phyloP scores from a whole-genome alignment of 2,888 invertebrate species.

The Odontocolon sp. region DNA sequence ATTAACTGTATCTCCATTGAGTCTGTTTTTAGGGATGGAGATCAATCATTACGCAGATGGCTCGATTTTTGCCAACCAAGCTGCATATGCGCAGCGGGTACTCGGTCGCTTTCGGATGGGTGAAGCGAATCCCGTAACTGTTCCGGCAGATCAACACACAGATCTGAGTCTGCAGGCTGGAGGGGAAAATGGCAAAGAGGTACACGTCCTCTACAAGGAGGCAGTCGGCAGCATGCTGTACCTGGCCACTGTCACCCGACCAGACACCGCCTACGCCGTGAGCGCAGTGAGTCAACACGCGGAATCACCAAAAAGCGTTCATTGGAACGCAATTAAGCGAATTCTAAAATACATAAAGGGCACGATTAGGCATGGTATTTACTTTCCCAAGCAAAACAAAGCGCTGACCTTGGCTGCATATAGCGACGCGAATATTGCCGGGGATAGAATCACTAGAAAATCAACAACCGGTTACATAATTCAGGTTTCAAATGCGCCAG shows the following conservation, averaged over 20 bases:
- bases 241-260: constrained; percentile 8
- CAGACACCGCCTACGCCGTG: constrained; percentile 56
- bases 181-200: not conserved
- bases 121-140: constrained; percentile 33
- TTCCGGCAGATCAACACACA: constrained; percentile 20
- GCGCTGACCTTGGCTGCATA: constrained; percentile 33
- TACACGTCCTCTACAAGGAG: constrained; percentile 18
- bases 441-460: constrained; percentile 49
- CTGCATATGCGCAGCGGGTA: constrained; percentile 17
- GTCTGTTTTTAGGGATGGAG: constrained; percentile 34
- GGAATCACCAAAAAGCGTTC: constrained; percentile 39
- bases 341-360: constrained; percentile 58
- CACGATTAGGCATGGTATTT: constrained; percentile 37
- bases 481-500: constrained; percentile 40
- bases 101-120: constrained; percentile 45
- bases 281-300: constrained; percentile 37
- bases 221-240: constrained; percentile 16
- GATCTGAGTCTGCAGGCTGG: not conserved
- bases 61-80: constrained; percentile 38
- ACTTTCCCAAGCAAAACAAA: not conserved
- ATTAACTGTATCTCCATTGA: constrained; percentile 4
- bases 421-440: constrained; percentile 59
- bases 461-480: constrained; percentile 59
- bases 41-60: constrained; percentile 17
- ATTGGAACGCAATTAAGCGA: constrained; percentile 57